phyloP scores from a whole-genome alignment of 2,888 invertebrate genomes.

The Phyto melanocephala region DNA sequence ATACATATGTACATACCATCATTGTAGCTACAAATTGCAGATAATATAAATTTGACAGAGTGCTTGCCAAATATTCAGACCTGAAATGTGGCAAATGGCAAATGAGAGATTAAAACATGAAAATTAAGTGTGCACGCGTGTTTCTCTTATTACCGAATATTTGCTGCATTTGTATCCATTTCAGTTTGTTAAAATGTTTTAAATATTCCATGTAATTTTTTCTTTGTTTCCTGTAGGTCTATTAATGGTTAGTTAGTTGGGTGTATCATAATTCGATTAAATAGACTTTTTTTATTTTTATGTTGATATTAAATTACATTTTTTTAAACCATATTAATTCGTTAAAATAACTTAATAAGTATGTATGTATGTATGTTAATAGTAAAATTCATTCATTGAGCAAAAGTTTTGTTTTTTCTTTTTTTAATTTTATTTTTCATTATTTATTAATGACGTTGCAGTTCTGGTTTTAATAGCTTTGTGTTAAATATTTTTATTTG shows the following conservation, averaged over 20 bases:
- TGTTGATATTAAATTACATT: constrained; percentile 20
- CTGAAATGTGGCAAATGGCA: no score
- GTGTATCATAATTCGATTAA: background rate
- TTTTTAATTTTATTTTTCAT: background rate
- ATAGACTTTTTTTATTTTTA: constrained; percentile 3
- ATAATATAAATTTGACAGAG: no score
- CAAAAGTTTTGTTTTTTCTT: constrained; percentile 23
- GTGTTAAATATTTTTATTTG: background rate
- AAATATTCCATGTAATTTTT: no score
- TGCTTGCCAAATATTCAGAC: no score
- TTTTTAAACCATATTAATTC: constrained; percentile 2
- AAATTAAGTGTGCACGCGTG: no score
- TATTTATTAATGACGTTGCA: constrained; percentile 41
- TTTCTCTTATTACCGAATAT: no score
- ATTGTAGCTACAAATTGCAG: background rate
- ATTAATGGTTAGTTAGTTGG: background rate
- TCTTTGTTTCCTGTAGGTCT: background rate
- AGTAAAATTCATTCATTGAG: constrained; percentile 52
- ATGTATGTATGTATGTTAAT: background rate
- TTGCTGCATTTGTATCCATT: no score
- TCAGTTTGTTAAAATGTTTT: no score
- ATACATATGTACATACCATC: no score
- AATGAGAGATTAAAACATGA: no score
- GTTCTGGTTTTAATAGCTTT: constrained; percentile 13
- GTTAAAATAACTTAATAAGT: constrained; percentile 22